Conservation (phyloP, 2,113 vertebrate genomes). For the Lepus americanus region DNA sequence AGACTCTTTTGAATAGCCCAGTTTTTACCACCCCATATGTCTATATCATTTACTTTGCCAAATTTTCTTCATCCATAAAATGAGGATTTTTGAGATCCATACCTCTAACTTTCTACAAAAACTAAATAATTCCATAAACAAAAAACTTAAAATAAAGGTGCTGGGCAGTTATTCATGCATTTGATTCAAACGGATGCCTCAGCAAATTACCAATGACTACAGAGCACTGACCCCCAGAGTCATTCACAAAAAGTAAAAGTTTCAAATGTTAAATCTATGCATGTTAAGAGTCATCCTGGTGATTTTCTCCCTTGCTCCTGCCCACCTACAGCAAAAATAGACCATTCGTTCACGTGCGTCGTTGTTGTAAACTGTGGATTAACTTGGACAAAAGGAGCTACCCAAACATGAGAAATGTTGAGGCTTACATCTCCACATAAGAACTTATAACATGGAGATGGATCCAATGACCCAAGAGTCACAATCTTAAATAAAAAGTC, state of each 20-base stretch:
- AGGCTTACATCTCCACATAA: conserved; percentile 52
- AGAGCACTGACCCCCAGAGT: neutral
- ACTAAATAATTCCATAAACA: conserved; percentile 22
- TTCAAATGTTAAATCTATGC: neutral
- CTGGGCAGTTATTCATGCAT: neutral
- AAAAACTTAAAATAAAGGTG: conserved; percentile 26
- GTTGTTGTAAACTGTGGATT: conserved; percentile 72
- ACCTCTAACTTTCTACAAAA: neutral
- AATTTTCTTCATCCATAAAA: conserved; percentile 41
- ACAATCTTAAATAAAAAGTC: conserved; percentile 33
- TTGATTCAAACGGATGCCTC: neutral
- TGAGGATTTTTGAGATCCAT: neutral
- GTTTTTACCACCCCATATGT: neutral
- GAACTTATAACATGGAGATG: conserved; percentile 50
- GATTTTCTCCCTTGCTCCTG: neutral
- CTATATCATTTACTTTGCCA: neutral
- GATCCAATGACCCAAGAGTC: neutral
- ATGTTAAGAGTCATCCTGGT: neutral
- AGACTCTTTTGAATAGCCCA: neutral
- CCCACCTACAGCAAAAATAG: neutral
- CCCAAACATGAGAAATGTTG: conserved; percentile 14
- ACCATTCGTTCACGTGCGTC: conserved; percentile 53
- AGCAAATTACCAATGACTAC: neutral
- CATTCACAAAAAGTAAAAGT: neutral
- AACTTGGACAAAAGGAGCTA: neutral